Base-by-base conservation (phyloP, 1,140 invertebrate genomes). In the Meloidogyne hapla region DNA sequence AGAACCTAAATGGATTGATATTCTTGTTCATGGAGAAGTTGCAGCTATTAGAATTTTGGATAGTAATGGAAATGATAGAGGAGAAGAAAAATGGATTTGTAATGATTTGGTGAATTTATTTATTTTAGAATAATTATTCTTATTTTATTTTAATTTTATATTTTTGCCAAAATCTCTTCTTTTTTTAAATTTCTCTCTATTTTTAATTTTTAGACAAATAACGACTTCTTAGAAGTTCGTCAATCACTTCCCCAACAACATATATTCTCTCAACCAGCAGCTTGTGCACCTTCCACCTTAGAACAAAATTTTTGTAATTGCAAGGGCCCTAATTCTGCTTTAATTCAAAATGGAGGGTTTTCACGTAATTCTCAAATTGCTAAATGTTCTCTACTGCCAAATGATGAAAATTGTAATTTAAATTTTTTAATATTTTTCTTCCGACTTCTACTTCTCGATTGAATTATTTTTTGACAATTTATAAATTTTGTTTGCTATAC, bases 241-340 rank as follows among this genome's bases (percentile, higher is more conserved):
- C 70, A 56, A 38, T 26, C 48, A 3, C 64, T 61, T 64, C 26
- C 70, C 10, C 18, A 64, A n/a, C 48, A 64, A 64, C 70, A 64
- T 64, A 63, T 73, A 25, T 73, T 73, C 23, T 61, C 40, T 1
- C 70, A 33, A n/a, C 56, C 70, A 18, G 23, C 70, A 26, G 70
- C 64, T 38, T 73, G 70, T 28, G 45, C 12, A 15, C 48, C 48
- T 56, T 56, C 48, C n/a, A 56, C 8, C 2, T 25, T n/a, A 9
- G 70, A 26, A 23, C 56, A 33, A 13, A 73, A 62, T 33, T 73
- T 61, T 62, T 73, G 70, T 38, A 61, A 56, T 56, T 73, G 70
- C 9, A 73, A 73, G n/a, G 71, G 71, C 21, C 71, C 71, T 23
- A 73, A 73, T 38, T 73, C 71, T 21, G 71, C 71, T 73, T 13